A percentile compares a stretch with the other conserved stretches of the same genome.
phyloP scores from a whole-genome alignment of 2,113 vertebrate genomes.

The Burhinus oedicnemus region DNA sequence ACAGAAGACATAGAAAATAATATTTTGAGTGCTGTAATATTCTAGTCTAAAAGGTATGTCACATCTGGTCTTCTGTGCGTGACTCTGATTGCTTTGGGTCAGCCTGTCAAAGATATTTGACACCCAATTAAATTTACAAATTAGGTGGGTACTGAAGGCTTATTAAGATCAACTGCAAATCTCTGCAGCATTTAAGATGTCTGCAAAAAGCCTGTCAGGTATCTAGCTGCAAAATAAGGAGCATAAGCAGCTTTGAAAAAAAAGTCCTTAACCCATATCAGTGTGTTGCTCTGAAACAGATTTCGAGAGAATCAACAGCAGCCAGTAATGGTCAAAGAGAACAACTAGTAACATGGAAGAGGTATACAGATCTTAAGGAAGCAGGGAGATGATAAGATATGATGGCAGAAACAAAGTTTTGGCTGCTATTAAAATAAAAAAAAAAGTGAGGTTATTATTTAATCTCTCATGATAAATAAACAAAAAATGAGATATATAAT shows the following conservation, averaged over 20 bases:
- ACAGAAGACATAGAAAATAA: neutral
- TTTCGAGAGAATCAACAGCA: neutral
- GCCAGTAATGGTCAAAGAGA: neutral
- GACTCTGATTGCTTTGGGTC: neutral
- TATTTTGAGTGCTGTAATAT: neutral
- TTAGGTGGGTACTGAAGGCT: neutral
- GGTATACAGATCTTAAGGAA: neutral
- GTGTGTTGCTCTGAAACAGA: neutral
- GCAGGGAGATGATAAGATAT: neutral
- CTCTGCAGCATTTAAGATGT: neutral
- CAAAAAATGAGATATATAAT: neutral
- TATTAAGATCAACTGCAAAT: neutral
- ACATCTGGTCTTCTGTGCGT: neutral
- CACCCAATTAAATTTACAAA: neutral
- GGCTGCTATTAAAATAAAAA: neutral
- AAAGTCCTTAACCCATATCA: neutral
- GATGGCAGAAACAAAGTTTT: neutral
- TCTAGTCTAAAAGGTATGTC: neutral
- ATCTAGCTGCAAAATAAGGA: neutral
- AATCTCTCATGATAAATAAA: neutral
- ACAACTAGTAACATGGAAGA: neutral
- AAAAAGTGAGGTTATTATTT: neutral
- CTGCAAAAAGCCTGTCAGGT: neutral
- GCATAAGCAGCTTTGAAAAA: neutral
- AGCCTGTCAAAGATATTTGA: neutral